Evolutionary conservation across 2,888 invertebrate genomes (phyloP), one percentile per base, ranked within the genome.

Genomic region (Trichopoda pennipes): DNA sequence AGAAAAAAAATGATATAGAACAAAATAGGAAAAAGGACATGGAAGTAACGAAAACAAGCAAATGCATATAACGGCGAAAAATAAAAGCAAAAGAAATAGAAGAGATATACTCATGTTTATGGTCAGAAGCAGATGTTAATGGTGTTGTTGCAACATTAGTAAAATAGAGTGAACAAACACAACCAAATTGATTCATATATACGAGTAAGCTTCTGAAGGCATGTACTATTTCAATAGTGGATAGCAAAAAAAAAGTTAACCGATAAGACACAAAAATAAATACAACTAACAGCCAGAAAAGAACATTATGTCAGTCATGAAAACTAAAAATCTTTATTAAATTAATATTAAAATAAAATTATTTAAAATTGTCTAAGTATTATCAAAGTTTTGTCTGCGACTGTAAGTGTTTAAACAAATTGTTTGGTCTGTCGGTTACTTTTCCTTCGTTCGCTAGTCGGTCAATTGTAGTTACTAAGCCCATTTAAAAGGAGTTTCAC

Each of bases 101-200:
- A 66, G 35, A 61, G 42, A 74, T 19, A 47, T 23, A 35, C 0
- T 73, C 21, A 47, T 69, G 47, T 44, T 3, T 58, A 70, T 60
- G 69, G 73, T 73, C 73, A 78, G 53, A 70, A 81, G 64, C 81
- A 81, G 81, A 63, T 81, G 81, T 73, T 81, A 42, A 51, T 69
- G 63, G 68, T 73, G n/a, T 58, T 63, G 55, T 17, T 63, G 51
- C 51, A 10, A 55, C 47, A 63, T 76, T 72, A 73, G 61, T 21
- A 44, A 66, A 49, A 51, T 61, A 38, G 28, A 73, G 38, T 68
- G 58, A 49, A 72, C 21, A 51, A 58, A 69, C 32, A 47, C 42
- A 38, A 38, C 1, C 38, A 38, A 12, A 28, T 28, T 28, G 28
- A 28, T 28, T 28, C 28, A 12, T 38, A 38, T 38, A 3, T 38